Evolutionary conservation across 2,113 vertebrate genomes (phyloP).

Genomic region (Pongo abelii): DNA sequence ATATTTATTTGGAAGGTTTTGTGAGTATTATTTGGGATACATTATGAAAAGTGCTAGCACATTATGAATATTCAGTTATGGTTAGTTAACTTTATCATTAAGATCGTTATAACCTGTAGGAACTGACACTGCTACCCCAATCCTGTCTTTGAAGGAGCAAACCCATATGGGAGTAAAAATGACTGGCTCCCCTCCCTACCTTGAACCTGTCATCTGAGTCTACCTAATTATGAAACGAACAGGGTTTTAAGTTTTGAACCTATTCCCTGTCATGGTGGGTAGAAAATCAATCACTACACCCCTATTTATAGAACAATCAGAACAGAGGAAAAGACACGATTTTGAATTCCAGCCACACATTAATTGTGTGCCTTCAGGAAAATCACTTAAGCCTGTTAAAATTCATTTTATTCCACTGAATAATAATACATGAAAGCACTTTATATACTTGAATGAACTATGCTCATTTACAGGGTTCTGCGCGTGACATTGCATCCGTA

Average conservation of each 20-base stretch:
- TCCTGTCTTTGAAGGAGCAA: neutral
- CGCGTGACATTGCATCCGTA: neutral
- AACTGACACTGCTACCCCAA: neutral
- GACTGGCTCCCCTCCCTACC: neutral
- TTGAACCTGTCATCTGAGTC: neutral
- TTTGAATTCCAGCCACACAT: too few relatives aligned
- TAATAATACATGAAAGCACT: constrained; percentile 57
- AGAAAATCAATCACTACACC: too few relatives aligned
- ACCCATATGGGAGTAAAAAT: neutral
- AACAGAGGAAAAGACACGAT: too few relatives aligned
- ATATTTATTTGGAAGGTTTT: too few relatives aligned
- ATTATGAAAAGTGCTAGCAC: neutral
- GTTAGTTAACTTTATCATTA: neutral
- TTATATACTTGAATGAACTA: constrained; percentile 1
- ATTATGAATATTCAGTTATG: neutral
- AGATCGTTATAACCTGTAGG: neutral
- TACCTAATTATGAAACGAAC: too few relatives aligned
- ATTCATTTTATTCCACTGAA: constrained; percentile 59
- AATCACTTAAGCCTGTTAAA: too few relatives aligned
- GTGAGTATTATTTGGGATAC: too few relatives aligned
- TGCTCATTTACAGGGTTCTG: neutral
- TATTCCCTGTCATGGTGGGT: too few relatives aligned
- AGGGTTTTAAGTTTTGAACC: too few relatives aligned
- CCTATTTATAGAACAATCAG: too few relatives aligned
- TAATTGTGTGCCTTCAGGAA: too few relatives aligned